Base-by-base conservation (phyloP, 2,888 invertebrate species). In the Pediacus dermestoides region DNA sequence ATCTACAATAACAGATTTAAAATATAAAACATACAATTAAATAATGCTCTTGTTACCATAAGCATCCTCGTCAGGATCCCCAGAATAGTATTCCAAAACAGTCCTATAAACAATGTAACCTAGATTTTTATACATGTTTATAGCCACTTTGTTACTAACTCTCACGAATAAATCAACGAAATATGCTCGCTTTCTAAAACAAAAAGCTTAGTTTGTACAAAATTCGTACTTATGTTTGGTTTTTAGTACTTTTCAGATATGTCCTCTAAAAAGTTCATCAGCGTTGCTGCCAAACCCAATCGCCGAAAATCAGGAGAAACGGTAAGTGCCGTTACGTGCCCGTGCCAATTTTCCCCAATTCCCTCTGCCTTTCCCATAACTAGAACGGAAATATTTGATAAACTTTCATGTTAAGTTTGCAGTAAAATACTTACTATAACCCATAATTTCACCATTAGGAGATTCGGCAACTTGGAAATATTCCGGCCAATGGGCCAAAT, bases 351-450 rank as follows among this genome's bases (percentile, higher is more conserved):
- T 54, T 95, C 93, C 33, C 87, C 85, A 52, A 82, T 82, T 0
- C 99, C 99, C 74, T 99, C 99, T 0, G 95, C 90, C 73, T 99
- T 99, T 21, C 97, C 97, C 96, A 99, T 97, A 35, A 99, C 95
- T 96, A 63, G 47, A 77, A 70, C 11, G 28, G 2, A 22, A 13
- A 6, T 11, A 31, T 31, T 22, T 26, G 18, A 18, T 4, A 4
- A 6, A 18, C 4, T 18, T 18, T 18, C 8, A 18, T 18, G 6
- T 18, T 18, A 18, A 18, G 25, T 13, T 11, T 13, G n/a, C n/a
- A n/a, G n/a, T n/a, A n/a, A n/a, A n/a, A n/a, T 8, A 78, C 85
- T 79, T 75, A 96, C 96, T 96, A 66, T 99, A 99, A 48, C 97
- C 99, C 93, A 99, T 96, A 43, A 97, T 91, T 73, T 92, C 88